Evolutionary conservation across 1,140 invertebrate genomes (phyloP), one percentile per base, ranked within the genome.

Genomic region (Drosophila rufa): DNA sequence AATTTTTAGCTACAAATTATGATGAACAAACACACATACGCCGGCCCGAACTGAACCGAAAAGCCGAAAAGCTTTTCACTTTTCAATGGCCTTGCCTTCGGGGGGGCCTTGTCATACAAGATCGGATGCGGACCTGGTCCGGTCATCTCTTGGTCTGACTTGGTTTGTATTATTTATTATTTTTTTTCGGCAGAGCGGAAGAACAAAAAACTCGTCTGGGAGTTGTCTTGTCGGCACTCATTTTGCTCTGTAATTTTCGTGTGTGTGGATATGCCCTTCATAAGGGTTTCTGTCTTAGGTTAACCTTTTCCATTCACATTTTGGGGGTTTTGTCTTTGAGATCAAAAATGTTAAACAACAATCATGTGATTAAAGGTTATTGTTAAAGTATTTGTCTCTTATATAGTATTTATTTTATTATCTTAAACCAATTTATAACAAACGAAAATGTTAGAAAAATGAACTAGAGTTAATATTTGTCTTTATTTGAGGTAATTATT

Each of bases 1-100:
- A 80, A 89, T 86, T 86, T 86, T 86, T 56, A 89, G 80, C 79
- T 83, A 64, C 70, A 83, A 86, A 86, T 86, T 86, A 89, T 86
- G 65, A n/a, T 40, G 33, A 55, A 40, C 33, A 86, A 89, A 86
- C 87, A 75, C 80, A 86, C 80, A 86, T 71, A 78, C 22, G 62
- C 59, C 48, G 61, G 42, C 45, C 30, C 9, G 8, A 40, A 40
- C 33, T 67, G 47, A 11, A 59, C 45, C 53, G 47, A 36, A 36
- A 36, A 36, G 33, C 33, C 33, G 33, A 36, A 36, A 11, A 36
- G 61, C 75, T 86, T 86, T 86, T 86, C 80, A 86, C 83, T 83
- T 86, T 87, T 74, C 66, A 61, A 45, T 76, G 69, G 80, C 80
- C 80, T 82, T 82, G 80, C 56, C 66, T 47, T 12, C 17, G 53